Evolutionary conservation across 1,140 invertebrate genomes (phyloP).

Genomic region (Cydia amplana): DNA sequence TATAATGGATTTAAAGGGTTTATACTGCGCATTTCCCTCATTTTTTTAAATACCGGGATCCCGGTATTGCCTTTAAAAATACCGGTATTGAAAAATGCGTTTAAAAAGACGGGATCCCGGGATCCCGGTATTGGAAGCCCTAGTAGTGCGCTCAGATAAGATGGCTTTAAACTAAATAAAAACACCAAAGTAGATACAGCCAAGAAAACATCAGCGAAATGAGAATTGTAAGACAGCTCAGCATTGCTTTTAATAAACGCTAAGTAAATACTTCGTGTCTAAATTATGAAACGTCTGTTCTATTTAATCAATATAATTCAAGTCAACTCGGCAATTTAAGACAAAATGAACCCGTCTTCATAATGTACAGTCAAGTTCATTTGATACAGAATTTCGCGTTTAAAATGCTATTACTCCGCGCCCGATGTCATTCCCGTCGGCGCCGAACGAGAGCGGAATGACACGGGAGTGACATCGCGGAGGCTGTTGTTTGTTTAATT

Average conservation of each 20-base stretch:
- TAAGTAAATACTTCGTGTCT: slow-evolving; percentile 1
- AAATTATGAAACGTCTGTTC: background rate
- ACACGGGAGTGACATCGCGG: slow-evolving; percentile 40
- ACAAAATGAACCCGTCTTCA: slow-evolving; percentile 39
- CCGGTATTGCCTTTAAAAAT: too few species aligned
- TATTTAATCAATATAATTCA: slow-evolving; percentile 18
- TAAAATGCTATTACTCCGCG: slow-evolving; percentile 60
- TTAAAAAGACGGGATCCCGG: too few species aligned
- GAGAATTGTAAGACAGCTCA: background rate
- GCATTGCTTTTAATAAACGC: background rate
- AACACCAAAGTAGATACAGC: too few species aligned
- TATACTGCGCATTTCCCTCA: too few species aligned
- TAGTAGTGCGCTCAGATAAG: too few species aligned
- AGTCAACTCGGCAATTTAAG: slow-evolving; percentile 38
- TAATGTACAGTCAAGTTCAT: slow-evolving; percentile 44
- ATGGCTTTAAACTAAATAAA: too few species aligned
- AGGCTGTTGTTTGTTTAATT: slow-evolving; percentile 17
- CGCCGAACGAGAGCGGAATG: slow-evolving; percentile 53
- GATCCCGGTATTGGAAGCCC: too few species aligned
- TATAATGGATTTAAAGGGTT: too few species aligned
- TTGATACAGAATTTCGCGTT: slow-evolving; percentile 56
- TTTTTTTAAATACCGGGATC: too few species aligned
- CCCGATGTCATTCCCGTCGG: slow-evolving; percentile 45
- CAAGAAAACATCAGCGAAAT: background rate
- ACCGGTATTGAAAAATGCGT: too few species aligned